Evolutionary conservation across 2,113 vertebrate genomes (phyloP), one percentile per base, ranked within the genome.

Genomic region (Chaenocephalus aceratus): DNA sequence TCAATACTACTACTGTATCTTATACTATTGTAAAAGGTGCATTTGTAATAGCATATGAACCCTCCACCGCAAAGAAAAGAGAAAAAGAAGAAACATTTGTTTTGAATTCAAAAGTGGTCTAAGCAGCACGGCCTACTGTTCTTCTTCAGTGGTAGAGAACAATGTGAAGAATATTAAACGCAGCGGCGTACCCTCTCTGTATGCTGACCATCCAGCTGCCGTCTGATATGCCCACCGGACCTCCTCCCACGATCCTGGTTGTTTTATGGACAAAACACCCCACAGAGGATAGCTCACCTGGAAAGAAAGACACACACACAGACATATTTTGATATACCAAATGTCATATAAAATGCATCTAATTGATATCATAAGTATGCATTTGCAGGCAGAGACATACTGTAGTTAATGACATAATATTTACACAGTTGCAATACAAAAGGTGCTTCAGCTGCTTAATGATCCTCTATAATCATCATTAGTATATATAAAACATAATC

Each of bases 201-300:
- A 99, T 96, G 95, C 97, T 99, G 94, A 99, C 97, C 97, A 99
- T 97, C 98, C 98, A 99, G 91, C 96, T 96, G 69, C 94, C 97
- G 57, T 97, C 95, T 14, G 96, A 96, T 80, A 96, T 96, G 84
- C 93, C 94, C 49, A 97, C 90, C 72, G 96, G 96, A 90, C 94
- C 96, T 79, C 98, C 98, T 83, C 98, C 98, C 62, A 99, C 97
- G 72, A 99, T 97, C 92, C 98, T 94, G 78, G 91, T 89, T 76
- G 76, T 87, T 75, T 93, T 95, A 83, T 95, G 95, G 76, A 95
- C 72, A 70, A 94, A 94, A 84, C 95, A 95, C 1, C 81, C 71
- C 58, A 91, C 79, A n/a, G 89, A 61, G 65, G 93, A 79, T 26
- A 75, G 69, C 64, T 93, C 94, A 64, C 62, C 91, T 95, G 57